Evolutionary conservation across 2,113 vertebrate genomes (phyloP).

Genomic region (Tiliqua scincoides): DNA sequence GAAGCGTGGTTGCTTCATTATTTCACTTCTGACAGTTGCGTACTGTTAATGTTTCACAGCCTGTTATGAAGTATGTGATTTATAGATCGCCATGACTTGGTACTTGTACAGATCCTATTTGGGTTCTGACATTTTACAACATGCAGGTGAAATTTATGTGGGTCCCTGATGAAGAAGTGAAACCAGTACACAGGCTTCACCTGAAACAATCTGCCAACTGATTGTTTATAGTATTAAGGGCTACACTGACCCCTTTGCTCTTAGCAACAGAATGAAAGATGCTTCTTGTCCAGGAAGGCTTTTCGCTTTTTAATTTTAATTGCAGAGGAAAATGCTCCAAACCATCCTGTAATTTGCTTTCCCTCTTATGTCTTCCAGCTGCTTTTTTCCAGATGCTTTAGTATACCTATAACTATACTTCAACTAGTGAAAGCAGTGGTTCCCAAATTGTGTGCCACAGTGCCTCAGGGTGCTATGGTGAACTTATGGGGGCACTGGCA

Average conservation of each 20-base stretch:
- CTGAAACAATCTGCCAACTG: conserved; percentile 27
- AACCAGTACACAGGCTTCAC: conserved; percentile 36
- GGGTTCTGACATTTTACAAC: conserved; percentile 24
- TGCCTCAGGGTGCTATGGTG: too few relatives aligned
- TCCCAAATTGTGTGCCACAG: too few relatives aligned
- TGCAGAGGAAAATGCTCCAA: neutral
- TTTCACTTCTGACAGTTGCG: conserved; percentile 12
- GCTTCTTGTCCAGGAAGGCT: neutral
- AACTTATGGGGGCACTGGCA: too few relatives aligned
- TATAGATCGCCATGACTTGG: neutral
- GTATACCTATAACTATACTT: too few relatives aligned
- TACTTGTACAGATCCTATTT: conserved; percentile 41
- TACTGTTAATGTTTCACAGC: conserved; percentile 24
- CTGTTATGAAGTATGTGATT: conserved; percentile 13
- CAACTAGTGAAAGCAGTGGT: too few relatives aligned
- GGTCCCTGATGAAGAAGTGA: conserved; percentile 22
- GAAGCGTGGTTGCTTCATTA: neutral
- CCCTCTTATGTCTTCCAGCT: neutral
- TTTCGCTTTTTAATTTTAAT: neutral
- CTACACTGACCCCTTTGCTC: conserved; percentile 2
- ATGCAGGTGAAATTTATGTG: conserved; percentile 50
- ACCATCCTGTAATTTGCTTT: neutral
- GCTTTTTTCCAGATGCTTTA: too few relatives aligned
- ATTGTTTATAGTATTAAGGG: conserved; percentile 22
- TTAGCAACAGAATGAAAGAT: conserved; percentile 12